Evolutionary conservation across 2,888 invertebrate species (phyloP).

Genomic region (Calameuta filiformis): DNA sequence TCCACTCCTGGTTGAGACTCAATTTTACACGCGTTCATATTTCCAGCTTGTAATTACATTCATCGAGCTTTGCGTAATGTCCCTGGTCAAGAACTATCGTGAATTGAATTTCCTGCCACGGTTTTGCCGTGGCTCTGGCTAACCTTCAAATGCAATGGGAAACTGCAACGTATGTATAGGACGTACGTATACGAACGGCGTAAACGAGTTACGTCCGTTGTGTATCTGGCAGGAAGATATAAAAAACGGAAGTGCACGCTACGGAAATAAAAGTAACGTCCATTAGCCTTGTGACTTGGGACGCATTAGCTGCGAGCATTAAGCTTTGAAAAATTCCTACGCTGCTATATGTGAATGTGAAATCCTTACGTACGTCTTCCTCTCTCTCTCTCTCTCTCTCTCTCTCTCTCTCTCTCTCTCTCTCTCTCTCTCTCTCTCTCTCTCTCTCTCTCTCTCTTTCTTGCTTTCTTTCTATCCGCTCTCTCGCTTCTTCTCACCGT

Average conservation of each 20-base stretch:
- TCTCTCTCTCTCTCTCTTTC: slow-evolving; percentile 13
- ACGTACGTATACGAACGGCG: slow-evolving; percentile 33
- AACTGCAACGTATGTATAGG: slow-evolving; percentile 21
- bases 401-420: slow-evolving; percentile 27
- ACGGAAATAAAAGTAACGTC: neutral
- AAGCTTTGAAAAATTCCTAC: neutral
- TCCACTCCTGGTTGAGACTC: slow-evolving; percentile 2
- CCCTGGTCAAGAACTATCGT: slow-evolving; percentile 41
- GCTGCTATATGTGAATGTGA: neutral
- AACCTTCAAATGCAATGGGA: slow-evolving; percentile 50
- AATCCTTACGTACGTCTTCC: neutral
- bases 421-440: slow-evolving; percentile 12
- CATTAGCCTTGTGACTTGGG: neutral
- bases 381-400: slow-evolving; percentile 27
- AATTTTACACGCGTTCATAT: neutral
- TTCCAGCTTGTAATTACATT: neutral
- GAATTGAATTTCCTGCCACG: slow-evolving; percentile 51
- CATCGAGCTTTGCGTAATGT: slow-evolving; percentile 43
- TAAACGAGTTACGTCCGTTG: slow-evolving; percentile 47
- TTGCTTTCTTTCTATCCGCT: slow-evolving; percentile 14
- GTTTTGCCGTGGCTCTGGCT: slow-evolving; percentile 43
- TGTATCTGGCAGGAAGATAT: neutral
- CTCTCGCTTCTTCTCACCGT: neutral
- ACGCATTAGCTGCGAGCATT: neutral
- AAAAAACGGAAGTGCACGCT: neutral